Evolutionary conservation across 2,797 vertebrate species (phyloP).

Genomic region (Babyrousa celebensis): DNA sequence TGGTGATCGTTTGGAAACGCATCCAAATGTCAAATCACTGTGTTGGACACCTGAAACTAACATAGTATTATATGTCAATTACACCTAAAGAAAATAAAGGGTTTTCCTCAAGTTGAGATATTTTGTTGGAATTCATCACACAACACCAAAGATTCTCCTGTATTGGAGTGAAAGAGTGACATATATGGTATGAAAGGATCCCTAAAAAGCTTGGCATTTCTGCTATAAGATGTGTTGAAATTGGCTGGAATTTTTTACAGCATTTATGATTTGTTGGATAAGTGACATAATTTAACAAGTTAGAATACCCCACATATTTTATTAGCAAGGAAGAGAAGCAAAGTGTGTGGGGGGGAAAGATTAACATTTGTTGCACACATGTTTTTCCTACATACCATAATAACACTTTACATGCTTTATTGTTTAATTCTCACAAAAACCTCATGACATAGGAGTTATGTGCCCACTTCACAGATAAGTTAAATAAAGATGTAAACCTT

Average conservation of each 20-base stretch:
- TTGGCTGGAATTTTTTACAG: not conserved
- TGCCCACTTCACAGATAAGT: not conserved
- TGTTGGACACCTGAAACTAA: not conserved
- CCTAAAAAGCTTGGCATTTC: not conserved
- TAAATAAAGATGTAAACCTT: not conserved
- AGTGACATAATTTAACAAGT: not conserved
- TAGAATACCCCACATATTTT: not conserved
- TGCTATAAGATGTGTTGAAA: not conserved
- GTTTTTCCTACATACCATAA: rapidly evolving
- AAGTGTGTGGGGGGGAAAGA: not conserved
- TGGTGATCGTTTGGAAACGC: not conserved
- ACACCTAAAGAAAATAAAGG: not conserved
- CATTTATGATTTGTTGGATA: not conserved
- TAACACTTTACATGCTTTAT: not conserved
- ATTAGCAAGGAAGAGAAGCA: not conserved
- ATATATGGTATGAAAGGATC: not conserved
- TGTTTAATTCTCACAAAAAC: not conserved
- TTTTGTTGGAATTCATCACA: not conserved
- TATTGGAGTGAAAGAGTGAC: not conserved
- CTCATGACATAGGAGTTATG: not conserved
- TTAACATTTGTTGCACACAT: not conserved
- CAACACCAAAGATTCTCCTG: not conserved
- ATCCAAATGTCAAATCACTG: not conserved
- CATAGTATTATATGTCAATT: not conserved
- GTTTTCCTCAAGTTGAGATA: not conserved